These are phyloP conservation scores for Lydus trimaculatus DNA, from an alignment of 2,888 invertebrate genomes.

Conservation along the genomic window DNA sequence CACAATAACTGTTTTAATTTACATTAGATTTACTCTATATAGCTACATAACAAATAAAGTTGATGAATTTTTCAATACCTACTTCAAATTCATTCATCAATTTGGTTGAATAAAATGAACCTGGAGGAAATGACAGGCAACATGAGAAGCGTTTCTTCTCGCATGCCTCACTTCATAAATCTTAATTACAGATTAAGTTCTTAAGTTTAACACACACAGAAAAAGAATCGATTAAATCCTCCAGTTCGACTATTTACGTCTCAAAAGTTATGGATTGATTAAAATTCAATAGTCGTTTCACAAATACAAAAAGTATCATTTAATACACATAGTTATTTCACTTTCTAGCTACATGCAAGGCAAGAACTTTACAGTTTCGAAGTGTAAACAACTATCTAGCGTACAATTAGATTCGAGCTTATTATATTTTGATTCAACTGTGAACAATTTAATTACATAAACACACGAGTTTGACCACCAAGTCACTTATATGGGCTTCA, in stretches of 20 bases:
- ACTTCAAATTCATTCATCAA: no score
- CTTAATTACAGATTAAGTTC: not conserved
- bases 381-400: constrained; percentile 13
- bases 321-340: no score
- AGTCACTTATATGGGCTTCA: constrained; percentile 21
- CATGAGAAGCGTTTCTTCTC: not conserved
- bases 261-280: no score
- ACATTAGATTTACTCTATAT: no score
- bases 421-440: constrained; percentile 30
- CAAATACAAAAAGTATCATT: not conserved
- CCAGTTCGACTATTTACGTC: no score
- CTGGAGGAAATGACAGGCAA: not conserved
- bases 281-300: not conserved
- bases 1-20: no score
- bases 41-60: no score
- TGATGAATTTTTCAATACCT: no score
- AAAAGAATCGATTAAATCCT: not conserved
- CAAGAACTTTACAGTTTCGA: constrained; percentile 15
- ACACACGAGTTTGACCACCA: constrained; percentile 21
- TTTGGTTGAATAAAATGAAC: no score
- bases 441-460: constrained; percentile 27
- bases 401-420: constrained; percentile 24
- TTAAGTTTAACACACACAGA: not conserved
- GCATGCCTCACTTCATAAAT: not conserved
- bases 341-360: not conserved